Evolutionary conservation across 2,797 vertebrate genomes (phyloP).

Genomic region (Chanos chanos): DNA sequence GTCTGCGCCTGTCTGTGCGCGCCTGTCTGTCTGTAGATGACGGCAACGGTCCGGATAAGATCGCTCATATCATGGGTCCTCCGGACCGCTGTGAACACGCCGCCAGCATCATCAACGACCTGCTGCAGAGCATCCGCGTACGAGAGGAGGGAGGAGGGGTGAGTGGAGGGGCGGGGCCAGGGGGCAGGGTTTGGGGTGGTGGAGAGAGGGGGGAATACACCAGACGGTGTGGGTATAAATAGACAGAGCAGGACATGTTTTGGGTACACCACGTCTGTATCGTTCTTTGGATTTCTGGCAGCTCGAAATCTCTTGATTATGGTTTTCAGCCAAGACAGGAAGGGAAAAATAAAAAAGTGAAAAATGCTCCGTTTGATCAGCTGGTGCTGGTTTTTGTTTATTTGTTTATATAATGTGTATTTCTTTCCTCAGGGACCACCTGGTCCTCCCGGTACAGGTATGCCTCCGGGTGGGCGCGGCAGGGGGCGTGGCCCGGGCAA

Average conservation of each 20-base stretch:
- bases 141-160: slow-evolving; percentile 71
- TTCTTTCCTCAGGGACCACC: slow-evolving; percentile 75
- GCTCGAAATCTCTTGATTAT: too few relatives aligned
- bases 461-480: slow-evolving; percentile 77
- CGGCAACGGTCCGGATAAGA: slow-evolving; percentile 87
- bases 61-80: slow-evolving; percentile 92
- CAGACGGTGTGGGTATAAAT: background rate
- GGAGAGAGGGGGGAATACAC: too few relatives aligned
- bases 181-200: too few relatives aligned
- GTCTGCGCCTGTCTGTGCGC: too few relatives aligned
- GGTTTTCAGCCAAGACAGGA: too few relatives aligned
- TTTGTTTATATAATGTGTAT: background rate
- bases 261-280: too few relatives aligned
- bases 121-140: slow-evolving; percentile 89
- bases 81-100: slow-evolving; percentile 92
- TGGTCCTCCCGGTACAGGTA: slow-evolving; percentile 78
- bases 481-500: slow-evolving; percentile 74
- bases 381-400: background rate
- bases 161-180: slow-evolving; percentile 32
- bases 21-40: slow-evolving; percentile 77
- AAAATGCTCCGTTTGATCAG: too few relatives aligned
- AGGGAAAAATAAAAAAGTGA: too few relatives aligned
- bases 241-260: background rate
- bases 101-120: slow-evolving; percentile 88
- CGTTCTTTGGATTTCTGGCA: too few relatives aligned